These are phyloP conservation scores for Grallaria varia DNA, from an alignment of 2,113 vertebrate genomes.

Conservation along the genomic window DNA sequence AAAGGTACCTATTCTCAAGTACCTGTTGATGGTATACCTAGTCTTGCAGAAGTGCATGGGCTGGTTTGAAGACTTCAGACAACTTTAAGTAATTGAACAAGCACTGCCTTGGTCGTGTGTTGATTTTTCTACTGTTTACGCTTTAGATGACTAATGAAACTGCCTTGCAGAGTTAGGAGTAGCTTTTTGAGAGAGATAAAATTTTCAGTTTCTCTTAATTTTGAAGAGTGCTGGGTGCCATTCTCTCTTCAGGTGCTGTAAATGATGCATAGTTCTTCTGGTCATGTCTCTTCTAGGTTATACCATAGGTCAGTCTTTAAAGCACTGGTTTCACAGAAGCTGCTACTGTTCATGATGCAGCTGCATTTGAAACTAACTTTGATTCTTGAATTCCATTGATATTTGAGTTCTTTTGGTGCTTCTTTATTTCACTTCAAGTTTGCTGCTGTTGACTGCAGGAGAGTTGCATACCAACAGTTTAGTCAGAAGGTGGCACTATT, in stretches of 20 bases:
- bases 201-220: neutral
- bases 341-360: neutral
- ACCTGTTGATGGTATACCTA: neutral
- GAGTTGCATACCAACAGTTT: neutral
- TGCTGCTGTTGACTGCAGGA: neutral
- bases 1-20: neutral
- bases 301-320: neutral
- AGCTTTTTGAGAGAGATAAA: neutral
- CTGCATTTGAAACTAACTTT: neutral
- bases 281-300: neutral
- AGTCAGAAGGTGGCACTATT: conserved; percentile 24
- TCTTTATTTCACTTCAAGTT: neutral
- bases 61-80: neutral
- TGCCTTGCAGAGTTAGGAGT: neutral
- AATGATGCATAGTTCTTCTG: neutral
- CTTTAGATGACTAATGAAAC: neutral
- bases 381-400: neutral
- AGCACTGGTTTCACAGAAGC: neutral
- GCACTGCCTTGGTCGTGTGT: neutral
- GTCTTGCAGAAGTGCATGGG: rapidly evolving
- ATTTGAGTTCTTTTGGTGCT: neutral
- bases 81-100: neutral
- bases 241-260: neutral
- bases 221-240: neutral
- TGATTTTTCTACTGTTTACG: neutral